Evolutionary conservation across 2,797 vertebrate species (phyloP).

Genomic region (Ceryle rudis): DNA sequence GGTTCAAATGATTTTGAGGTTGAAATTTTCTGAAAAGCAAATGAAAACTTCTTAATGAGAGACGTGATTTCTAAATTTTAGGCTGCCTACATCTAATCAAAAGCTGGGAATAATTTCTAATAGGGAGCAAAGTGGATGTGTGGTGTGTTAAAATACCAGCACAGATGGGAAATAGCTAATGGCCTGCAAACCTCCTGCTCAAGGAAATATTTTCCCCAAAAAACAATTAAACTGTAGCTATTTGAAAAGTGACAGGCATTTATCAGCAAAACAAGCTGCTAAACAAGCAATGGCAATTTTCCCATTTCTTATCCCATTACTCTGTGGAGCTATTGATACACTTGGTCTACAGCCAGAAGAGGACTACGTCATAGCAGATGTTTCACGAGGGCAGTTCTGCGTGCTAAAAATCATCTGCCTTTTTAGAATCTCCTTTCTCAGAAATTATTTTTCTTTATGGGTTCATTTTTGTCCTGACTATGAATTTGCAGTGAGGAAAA

Average conservation of each 20-base stretch:
- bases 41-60: background rate
- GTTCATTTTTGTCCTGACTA: background rate
- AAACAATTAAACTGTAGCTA: conserved; percentile 48
- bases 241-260: conserved; percentile 67
- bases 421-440: conserved; percentile 51
- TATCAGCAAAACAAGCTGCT: conserved; percentile 65
- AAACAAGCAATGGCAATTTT: conserved; percentile 73
- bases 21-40: background rate
- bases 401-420: conserved; percentile 46
- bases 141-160: conserved; percentile 4
- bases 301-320: conserved; percentile 63
- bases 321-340: conserved; percentile 57
- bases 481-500: conserved; percentile 38
- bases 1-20: background rate
- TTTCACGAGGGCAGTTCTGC: conserved; percentile 52
- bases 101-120: background rate
- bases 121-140: background rate
- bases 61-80: background rate
- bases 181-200: conserved; percentile 44
- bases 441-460: background rate
- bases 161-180: conserved; percentile 62
- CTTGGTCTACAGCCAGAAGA: conserved; percentile 55
- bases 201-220: conserved; percentile 56
- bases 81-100: background rate
- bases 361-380: conserved; percentile 68